Evolutionary conservation across 2,888 invertebrate genomes (phyloP).

Genomic region (Plebejus argus): DNA sequence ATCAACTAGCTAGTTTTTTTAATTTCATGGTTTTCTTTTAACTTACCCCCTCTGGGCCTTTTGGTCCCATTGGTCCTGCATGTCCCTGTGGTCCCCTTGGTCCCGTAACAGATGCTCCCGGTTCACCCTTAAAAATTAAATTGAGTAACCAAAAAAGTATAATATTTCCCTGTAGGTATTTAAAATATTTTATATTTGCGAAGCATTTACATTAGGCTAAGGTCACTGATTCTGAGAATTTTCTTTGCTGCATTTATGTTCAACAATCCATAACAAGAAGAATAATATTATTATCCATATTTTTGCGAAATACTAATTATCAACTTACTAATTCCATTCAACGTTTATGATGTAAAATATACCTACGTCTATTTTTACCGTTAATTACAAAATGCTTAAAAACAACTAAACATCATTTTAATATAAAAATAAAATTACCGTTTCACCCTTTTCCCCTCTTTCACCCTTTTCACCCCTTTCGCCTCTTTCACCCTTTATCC

Average conservation of each 20-base stretch:
- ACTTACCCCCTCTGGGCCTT: slow-evolving; percentile 69
- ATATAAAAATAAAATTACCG: slow-evolving; percentile 30
- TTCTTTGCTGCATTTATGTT: neutral
- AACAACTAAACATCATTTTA: neutral
- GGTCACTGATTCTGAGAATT: neutral
- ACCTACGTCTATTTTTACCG: no score
- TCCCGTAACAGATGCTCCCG: slow-evolving; percentile 51
- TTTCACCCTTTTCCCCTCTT: slow-evolving; percentile 42
- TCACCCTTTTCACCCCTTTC: slow-evolving; percentile 45
- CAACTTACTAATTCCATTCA: no score
- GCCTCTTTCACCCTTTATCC: slow-evolving; percentile 41
- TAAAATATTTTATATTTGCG: neutral
- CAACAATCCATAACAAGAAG: neutral
- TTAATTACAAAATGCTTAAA: no score
- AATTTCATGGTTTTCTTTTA: neutral
- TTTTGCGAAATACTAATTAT: no score
- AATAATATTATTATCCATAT: no score
- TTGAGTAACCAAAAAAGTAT: neutral
- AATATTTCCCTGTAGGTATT: neutral
- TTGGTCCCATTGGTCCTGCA: slow-evolving; percentile 79
- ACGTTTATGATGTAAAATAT: no score
- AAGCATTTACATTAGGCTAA: neutral
- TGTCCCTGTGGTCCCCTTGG: slow-evolving; percentile 75
- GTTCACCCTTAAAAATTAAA: slow-evolving; percentile 49
- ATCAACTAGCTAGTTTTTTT: neutral